Evolutionary conservation across 1,140 invertebrate genomes (phyloP), one percentile per base, ranked within the genome.

Genomic region (Globodera ellingtonae): DNA sequence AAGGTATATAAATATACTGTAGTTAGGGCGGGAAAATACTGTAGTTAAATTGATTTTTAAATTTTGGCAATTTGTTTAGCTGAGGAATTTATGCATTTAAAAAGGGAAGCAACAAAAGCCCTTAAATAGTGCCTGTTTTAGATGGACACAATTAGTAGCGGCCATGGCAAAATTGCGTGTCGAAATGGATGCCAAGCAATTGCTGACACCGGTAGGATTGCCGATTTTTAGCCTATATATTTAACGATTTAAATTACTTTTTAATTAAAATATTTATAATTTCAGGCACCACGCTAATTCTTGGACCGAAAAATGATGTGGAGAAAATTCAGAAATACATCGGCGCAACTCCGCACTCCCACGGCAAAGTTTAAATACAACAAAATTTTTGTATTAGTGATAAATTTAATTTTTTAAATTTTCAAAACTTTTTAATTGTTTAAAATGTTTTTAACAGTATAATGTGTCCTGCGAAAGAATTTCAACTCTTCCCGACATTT

Each of bases 291-390:
- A 97, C 95, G 65, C 92, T 99, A 6, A 94, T 99, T 88, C 96
- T 94, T 85, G 97, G 96, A 59, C 97, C 97, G 9, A 90, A 92
- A n/a, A 90, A 89, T n/a, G 95, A 98, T 91, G 91, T 98, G 72
- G 91, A 92, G 69, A 91, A 91, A 24, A 93, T 99, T 59, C 98
- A 99, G 90, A 91, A 94, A 70, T 79, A 81, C 47, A 89, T 89
- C 72, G 88, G 94, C 96, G 92, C 91, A 89, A 84, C 85, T 81
- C 87, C 81, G 6, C 72, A 89, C 8, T 80, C 86, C 72, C 81
- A 88, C 67, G 87, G 85, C 78, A 83, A 89, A 46, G 80, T 81
- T 13, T 24, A 8, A 21, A 6, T 79, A 59, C 48, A 79, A 62
- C 0, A 65, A 24, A 2, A 35, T 35, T 35, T 35, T 35, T 35